phyloP scores from a whole-genome alignment of 2,888 invertebrate species.

The Gymnosoma rotundatum region DNA sequence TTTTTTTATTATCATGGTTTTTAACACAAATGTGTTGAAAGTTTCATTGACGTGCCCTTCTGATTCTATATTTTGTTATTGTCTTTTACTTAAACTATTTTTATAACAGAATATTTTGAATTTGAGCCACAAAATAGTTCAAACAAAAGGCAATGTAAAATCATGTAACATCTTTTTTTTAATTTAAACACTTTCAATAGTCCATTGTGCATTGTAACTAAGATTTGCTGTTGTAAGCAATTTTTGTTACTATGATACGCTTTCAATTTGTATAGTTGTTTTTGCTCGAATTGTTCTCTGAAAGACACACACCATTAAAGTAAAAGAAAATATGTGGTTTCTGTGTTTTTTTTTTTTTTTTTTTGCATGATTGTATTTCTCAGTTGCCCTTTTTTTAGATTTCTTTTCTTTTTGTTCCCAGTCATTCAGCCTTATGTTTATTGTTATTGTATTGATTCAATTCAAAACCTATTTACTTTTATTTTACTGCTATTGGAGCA shows the following conservation, averaged over 20 bases:
- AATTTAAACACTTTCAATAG: no score
- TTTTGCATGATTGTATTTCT: constrained; percentile 27
- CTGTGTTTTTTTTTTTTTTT: constrained; percentile 13
- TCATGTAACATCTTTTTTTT: no score
- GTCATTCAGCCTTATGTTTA: constrained; percentile 57
- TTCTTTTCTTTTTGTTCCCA: constrained; percentile 21
- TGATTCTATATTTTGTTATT: no score
- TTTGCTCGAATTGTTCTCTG: constrained; percentile 11
- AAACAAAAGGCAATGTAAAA: no score
- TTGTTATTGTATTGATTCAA: constrained; percentile 69
- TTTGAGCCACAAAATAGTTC: no score
- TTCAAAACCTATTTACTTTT: constrained; percentile 65
- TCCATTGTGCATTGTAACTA: constrained; percentile 50
- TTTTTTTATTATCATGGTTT: no score
- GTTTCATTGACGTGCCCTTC: no score
- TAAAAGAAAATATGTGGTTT: constrained; percentile 58
- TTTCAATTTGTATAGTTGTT: constrained; percentile 44
- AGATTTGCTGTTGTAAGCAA: constrained; percentile 58
- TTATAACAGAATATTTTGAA: no score
- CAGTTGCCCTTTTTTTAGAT: constrained; percentile 14
- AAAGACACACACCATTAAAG: constrained; percentile 54
- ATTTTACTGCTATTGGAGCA: constrained; percentile 18
- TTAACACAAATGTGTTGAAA: no score
- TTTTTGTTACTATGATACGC: constrained; percentile 42
- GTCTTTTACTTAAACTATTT: no score